A percentile compares a stretch with the other conserved stretches of the same genome.
Evolutionary conservation across 2,888 invertebrate species (phyloP).

Genomic region (Chymomyza caudatula): DNA sequence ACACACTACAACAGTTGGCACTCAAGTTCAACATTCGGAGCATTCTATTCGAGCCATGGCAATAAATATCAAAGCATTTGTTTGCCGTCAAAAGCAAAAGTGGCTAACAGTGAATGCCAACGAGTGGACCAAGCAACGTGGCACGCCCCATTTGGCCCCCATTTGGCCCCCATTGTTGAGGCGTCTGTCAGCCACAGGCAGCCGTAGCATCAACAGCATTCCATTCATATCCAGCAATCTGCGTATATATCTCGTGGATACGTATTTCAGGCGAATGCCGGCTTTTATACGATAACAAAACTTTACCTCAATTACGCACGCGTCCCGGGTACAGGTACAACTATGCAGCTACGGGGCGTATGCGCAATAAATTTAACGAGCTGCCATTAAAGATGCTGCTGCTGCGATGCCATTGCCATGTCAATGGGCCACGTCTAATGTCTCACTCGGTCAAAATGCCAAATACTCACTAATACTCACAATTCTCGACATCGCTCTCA

Average conservation of each 20-base stretch:
- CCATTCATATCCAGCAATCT: constrained; percentile 52
- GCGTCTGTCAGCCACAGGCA: constrained; percentile 26
- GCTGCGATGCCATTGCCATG: constrained; percentile 1
- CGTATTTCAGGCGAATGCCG: neutral
- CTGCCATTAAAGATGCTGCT: constrained; percentile 65
- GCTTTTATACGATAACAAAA: constrained; percentile 45
- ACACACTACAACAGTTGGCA: neutral
- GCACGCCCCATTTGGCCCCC: neutral
- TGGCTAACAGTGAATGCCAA: constrained; percentile 24
- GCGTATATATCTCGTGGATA: no score
- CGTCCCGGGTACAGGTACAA: neutral
- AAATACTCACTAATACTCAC: neutral
- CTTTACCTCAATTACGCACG: constrained; percentile 54
- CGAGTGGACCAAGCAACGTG: neutral
- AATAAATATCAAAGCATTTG: constrained; percentile 69
- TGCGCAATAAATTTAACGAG: constrained; percentile 71
- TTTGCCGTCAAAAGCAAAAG: constrained; percentile 60
- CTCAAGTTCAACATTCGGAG: constrained; percentile 30
- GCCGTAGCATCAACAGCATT: neutral
- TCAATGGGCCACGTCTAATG: neutral
- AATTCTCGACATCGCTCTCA: neutral
- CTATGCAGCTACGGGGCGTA: constrained; percentile 53
- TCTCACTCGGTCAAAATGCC: neutral
- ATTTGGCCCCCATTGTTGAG: constrained; percentile 2
- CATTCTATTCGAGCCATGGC: constrained; percentile 32